A percentile compares a stretch with the other conserved stretches of the same genome.
Conservation (phyloP, 1,140 invertebrate species). For the Cyrtorhinus lividipennis region DNA sequence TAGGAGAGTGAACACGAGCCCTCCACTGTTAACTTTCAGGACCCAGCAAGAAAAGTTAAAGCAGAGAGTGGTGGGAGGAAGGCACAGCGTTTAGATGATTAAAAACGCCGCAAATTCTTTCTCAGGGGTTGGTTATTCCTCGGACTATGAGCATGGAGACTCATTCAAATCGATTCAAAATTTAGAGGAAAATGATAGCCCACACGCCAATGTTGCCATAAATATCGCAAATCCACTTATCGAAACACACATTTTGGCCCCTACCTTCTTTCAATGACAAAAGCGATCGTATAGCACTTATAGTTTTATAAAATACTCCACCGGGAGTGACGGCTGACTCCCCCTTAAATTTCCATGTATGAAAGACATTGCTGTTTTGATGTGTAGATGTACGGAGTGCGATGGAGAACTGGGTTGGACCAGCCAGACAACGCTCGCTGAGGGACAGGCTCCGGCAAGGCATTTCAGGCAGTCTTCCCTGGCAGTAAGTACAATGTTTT, state of each 20-base stretch:
- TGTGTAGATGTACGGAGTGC: constrained; percentile 4
- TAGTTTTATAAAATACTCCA: not conserved
- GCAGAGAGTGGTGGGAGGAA: too few species aligned
- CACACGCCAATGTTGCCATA: not conserved
- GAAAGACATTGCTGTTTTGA: not conserved
- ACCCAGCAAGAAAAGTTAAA: too few species aligned
- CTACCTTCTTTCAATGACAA: not conserved
- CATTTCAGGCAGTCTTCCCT: constrained; percentile 29
- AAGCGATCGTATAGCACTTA: not conserved
- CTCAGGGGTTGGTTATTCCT: too few species aligned
- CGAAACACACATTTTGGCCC: not conserved
- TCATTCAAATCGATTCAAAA: too few species aligned
- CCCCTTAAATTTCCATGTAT: too few species aligned
- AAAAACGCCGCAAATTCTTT: too few species aligned
- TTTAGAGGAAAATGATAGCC: too few species aligned
- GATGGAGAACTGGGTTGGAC: constrained; percentile 21
- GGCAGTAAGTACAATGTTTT: constrained; percentile 31
- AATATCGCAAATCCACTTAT: not conserved
- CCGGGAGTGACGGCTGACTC: too few species aligned
- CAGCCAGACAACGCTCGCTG: constrained; percentile 30
- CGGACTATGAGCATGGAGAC: too few species aligned
- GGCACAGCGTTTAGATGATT: too few species aligned
- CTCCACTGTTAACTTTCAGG: too few species aligned
- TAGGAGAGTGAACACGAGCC: too few species aligned
- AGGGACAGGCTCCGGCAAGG: constrained; percentile 31